Percentiles rank a stretch among this genome's conserved stretches.
These are phyloP conservation scores for Silvanus unidentatus DNA, from an alignment of 2,888 invertebrate species.

Conservation along the genomic window DNA sequence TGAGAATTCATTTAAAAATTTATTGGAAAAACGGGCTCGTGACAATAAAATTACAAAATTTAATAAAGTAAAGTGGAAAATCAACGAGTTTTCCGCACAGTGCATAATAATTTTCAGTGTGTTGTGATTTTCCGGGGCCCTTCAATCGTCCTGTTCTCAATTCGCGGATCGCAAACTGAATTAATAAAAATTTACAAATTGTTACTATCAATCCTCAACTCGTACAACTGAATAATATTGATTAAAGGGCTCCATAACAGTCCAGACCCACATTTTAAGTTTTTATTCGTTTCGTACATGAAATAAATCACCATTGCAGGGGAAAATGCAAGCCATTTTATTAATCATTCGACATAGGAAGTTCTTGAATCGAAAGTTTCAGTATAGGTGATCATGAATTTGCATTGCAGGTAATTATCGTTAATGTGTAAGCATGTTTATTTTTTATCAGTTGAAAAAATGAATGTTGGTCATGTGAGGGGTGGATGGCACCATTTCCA, in stretches of 20 bases:
- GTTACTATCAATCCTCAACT: no score
- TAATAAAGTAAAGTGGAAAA: not conserved
- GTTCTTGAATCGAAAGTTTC: conserved; percentile 35
- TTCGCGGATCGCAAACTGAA: no score
- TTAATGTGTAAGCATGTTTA: no score
- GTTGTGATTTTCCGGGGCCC: no score
- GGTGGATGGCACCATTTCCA: not conserved
- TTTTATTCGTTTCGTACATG: not conserved
- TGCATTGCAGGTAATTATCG: conserved; percentile 35
- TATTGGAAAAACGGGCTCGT: conserved; percentile 5
- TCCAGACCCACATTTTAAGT: conserved; percentile 7
- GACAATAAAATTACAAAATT: conserved; percentile 10
- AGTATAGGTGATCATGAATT: conserved; percentile 44
- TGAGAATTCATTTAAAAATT: not conserved
- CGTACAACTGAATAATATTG: conserved; percentile 31
- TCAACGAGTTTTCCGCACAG: no score
- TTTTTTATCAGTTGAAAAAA: no score
- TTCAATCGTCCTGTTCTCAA: no score
- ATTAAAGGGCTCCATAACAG: conserved; percentile 33
- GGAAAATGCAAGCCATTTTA: conserved; percentile 39
- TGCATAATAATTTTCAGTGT: no score
- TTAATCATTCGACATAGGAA: conserved; percentile 34
- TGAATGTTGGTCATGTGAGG: no score
- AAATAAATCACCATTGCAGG: conserved; percentile 11
- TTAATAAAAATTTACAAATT: no score